A percentile compares a stretch with the other conserved stretches of the same genome.
These are phyloP conservation scores for Alitta virens DNA, from an alignment of 2,888 invertebrate species.

Conservation along the genomic window DNA sequence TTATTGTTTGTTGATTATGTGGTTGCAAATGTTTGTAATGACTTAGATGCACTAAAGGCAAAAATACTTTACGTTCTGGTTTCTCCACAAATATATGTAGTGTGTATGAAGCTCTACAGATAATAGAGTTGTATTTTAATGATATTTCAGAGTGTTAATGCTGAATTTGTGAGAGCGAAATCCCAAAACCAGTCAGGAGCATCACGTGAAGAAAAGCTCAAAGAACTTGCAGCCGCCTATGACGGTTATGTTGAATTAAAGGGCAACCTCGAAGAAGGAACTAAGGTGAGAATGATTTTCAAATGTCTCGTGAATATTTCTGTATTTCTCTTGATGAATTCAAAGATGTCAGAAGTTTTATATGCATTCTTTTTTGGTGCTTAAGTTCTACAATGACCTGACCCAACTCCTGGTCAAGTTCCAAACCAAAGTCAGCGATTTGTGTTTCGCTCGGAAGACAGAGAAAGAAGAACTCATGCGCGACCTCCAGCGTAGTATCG, in stretches of 20 bases:
- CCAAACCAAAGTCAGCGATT: conserved; percentile 97
- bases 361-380: conserved; percentile 14
- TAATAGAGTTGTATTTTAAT: too few relatives aligned
- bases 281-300: conserved; percentile 71
- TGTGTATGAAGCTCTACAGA: too few relatives aligned
- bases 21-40: too few relatives aligned
- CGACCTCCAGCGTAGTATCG: conserved; percentile 83
- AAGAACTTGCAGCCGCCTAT: conserved; percentile 83
- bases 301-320: background rate
- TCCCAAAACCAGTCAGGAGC: conserved; percentile 65
- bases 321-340: too few relatives aligned
- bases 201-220: conserved; percentile 74
- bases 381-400: conserved; percentile 63
- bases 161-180: conserved; percentile 65
- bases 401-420: conserved; percentile 83
- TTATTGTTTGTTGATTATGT: too few relatives aligned
- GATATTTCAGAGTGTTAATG: conserved; percentile 59
- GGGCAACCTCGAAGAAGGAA: conserved; percentile 90
- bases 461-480: conserved; percentile 97
- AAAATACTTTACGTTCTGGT: too few relatives aligned
- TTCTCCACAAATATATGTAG: too few relatives aligned
- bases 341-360: too few relatives aligned
- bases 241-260: conserved; percentile 90
- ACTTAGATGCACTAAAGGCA: too few relatives aligned
- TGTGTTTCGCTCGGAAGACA: conserved; percentile 96